A percentile compares a stretch with the other conserved stretches of the same genome.
These are phyloP conservation scores for Craterocephalus amniculus DNA, from an alignment of 2,797 vertebrate genomes.

Conservation along the genomic window DNA sequence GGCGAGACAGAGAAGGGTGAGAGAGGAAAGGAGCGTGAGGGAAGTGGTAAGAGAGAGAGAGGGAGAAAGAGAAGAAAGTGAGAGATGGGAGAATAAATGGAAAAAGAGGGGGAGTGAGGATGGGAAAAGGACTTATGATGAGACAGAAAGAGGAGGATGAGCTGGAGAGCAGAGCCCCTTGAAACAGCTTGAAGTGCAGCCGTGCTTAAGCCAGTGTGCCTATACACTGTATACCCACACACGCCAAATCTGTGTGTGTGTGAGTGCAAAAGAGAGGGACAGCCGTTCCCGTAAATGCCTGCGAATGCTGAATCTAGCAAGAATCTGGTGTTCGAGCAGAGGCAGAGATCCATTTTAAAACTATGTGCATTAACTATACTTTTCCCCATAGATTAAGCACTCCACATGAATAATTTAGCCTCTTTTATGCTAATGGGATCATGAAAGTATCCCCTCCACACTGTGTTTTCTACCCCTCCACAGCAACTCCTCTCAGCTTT, in stretches of 20 bases:
- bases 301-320: conserved; percentile 97
- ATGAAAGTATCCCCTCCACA: conserved; percentile 97
- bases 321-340: conserved; percentile 95
- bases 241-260: conserved; percentile 22
- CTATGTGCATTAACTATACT: conserved; percentile 99
- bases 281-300: conserved; percentile 94
- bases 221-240: conserved; percentile 55
- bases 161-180: conserved; percentile 75
- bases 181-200: conserved; percentile 89
- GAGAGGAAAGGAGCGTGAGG: conserved; percentile 59
- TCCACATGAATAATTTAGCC: conserved; percentile 99
- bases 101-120: conserved; percentile 75
- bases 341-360: conserved; percentile 96
- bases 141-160: conserved; percentile 65
- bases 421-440: conserved; percentile 99
- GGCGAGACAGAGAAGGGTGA: conserved; percentile 71
- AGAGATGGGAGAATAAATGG: conserved; percentile 63
- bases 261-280: conserved; percentile 61
- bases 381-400: conserved; percentile 99
- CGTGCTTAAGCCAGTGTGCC: conserved; percentile 79
- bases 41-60: conserved; percentile 52
- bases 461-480: conserved; percentile 81
- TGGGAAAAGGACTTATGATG: conserved; percentile 65
- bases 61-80: conserved; percentile 67
- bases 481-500: conserved; percentile 95